phyloP scores from a whole-genome alignment of 2,113 vertebrate genomes.

The Gavia stellata region DNA sequence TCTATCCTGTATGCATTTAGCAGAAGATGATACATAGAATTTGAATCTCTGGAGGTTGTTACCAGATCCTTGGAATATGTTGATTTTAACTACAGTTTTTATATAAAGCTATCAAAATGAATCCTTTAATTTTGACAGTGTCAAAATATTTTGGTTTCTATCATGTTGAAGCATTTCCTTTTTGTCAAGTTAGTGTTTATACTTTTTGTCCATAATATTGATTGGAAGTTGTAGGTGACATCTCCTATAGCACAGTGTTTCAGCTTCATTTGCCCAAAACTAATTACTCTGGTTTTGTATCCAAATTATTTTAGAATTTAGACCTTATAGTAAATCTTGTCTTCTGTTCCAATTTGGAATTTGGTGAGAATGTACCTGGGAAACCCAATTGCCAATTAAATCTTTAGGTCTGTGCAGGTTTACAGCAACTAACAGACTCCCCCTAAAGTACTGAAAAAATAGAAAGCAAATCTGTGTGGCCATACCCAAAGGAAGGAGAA shows the following conservation, averaged over 20 bases:
- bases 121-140: not conserved
- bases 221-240: not conserved
- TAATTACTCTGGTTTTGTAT: not conserved
- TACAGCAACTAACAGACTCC: not conserved
- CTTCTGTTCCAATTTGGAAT: not conserved
- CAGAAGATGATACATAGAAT: not conserved
- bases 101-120: not conserved
- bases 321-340: not conserved
- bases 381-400: not conserved
- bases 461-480: not conserved
- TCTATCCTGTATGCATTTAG: not conserved
- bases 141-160: not conserved
- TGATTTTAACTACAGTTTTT: not conserved
- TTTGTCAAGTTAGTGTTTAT: not conserved
- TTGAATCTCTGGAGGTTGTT: not conserved
- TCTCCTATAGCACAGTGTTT: not conserved
- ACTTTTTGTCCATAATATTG: not conserved
- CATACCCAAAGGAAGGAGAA: constrained; percentile 50
- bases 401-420: not conserved
- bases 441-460: not conserved
- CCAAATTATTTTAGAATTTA: not conserved
- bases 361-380: not conserved
- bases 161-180: not conserved
- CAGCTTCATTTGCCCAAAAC: not conserved
- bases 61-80: not conserved